Evolutionary conservation across 2,113 vertebrate species (phyloP).

Genomic region (Echinops telfairi): DNA sequence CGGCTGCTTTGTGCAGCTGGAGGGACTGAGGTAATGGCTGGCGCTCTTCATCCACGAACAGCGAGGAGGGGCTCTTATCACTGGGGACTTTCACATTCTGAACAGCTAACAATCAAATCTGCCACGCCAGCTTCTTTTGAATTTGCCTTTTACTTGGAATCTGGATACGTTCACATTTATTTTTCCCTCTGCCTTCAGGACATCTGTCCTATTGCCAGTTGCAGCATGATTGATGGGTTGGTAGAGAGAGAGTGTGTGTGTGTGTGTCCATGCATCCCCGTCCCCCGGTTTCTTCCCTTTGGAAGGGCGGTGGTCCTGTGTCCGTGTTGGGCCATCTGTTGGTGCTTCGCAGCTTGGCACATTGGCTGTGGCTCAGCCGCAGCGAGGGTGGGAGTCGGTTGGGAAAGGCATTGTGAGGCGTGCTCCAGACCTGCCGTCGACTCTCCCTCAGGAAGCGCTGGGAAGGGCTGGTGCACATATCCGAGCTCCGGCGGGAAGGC

Average conservation of each 20-base stretch:
- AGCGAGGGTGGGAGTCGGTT: not conserved
- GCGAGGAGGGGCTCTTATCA: no score
- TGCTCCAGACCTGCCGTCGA: not conserved
- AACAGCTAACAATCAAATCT: not conserved
- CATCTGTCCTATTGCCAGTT: not conserved
- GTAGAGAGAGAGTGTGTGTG: no score
- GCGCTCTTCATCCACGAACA: not conserved
- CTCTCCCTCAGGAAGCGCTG: constrained; percentile 93
- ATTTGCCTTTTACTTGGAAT: not conserved
- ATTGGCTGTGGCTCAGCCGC: constrained; percentile 27
- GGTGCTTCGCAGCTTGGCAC: constrained; percentile 13
- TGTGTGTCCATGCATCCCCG: no score
- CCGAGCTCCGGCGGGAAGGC: constrained; percentile 96
- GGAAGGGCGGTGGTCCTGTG: not conserved
- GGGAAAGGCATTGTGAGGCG: not conserved
- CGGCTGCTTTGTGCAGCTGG: constrained; percentile 98
- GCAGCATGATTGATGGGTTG: not conserved
- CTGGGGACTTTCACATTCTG: no score
- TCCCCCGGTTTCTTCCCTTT: not conserved
- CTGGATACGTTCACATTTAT: not conserved
- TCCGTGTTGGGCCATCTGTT: not conserved
- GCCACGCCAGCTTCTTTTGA: not conserved
- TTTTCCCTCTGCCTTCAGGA: not conserved
- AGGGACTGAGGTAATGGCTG: constrained; percentile 92
- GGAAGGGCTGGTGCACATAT: constrained; percentile 99